A percentile compares a stretch with the other conserved stretches of the same genome.
Conservation (phyloP, 2,113 vertebrate genomes). For the Aramus guarauna region DNA sequence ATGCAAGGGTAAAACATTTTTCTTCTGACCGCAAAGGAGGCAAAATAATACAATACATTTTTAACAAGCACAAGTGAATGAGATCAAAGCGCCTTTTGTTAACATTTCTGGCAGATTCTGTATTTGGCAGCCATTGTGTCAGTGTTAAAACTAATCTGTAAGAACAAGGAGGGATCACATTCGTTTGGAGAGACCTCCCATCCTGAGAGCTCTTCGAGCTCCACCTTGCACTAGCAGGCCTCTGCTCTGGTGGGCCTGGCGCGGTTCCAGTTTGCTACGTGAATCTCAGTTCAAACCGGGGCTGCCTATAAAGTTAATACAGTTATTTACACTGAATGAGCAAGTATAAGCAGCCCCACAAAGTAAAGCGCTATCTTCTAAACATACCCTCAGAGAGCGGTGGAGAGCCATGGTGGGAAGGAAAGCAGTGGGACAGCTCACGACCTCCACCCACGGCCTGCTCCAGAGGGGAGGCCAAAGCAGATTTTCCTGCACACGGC, state of each 20-base stretch:
- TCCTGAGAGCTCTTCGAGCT: neutral
- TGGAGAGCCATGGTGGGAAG: neutral
- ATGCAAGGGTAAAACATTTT: slow-evolving; percentile 12
- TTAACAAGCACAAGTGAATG: slow-evolving; percentile 30
- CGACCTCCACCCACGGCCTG: neutral
- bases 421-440: neutral
- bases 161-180: slow-evolving; percentile 6
- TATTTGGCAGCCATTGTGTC: slow-evolving; percentile 35
- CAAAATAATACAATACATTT: slow-evolving; percentile 19
- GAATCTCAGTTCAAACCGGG: slow-evolving; percentile 1
- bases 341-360: slow-evolving; percentile 10
- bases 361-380: slow-evolving; percentile 1
- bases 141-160: slow-evolving; percentile 23
- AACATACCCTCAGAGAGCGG: neutral
- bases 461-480: neutral
- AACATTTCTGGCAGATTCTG: slow-evolving; percentile 39
- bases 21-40: slow-evolving; percentile 19
- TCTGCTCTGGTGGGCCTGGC: slow-evolving; percentile 44
- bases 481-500: neutral
- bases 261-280: neutral
- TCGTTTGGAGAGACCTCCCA: slow-evolving; percentile 6
- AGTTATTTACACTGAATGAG: slow-evolving; percentile 53
- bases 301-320: slow-evolving; percentile 48
- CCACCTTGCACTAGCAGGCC: slow-evolving; percentile 26
- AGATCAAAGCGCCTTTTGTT: slow-evolving; percentile 53